A percentile compares a stretch with the other conserved stretches of the same genome.
Conservation (phyloP, 2,888 invertebrate genomes). For the Tubulanus polymorphus region DNA sequence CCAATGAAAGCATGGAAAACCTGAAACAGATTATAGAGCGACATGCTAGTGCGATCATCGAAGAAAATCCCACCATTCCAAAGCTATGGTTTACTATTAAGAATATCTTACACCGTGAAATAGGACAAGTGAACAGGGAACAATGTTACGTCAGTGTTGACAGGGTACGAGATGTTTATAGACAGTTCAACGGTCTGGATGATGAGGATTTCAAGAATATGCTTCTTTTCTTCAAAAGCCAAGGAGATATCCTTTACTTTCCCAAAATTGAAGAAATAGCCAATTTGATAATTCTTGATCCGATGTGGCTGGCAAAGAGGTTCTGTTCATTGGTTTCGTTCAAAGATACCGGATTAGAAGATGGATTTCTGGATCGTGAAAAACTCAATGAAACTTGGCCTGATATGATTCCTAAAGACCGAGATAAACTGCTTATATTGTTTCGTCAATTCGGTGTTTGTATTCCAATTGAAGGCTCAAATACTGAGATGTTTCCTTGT, state of each 20-base stretch:
- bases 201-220: constrained; percentile 17
- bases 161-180: constrained; percentile 14
- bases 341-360: constrained; percentile 18
- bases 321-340: constrained; percentile 20
- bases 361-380: constrained; percentile 18
- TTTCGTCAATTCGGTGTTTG: constrained; percentile 22
- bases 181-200: constrained; percentile 15
- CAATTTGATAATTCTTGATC: constrained; percentile 23
- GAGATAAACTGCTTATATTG: constrained; percentile 15
- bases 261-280: constrained; percentile 16
- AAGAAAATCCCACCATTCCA: constrained; percentile 20
- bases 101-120: constrained; percentile 21
- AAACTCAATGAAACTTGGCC: constrained; percentile 13
- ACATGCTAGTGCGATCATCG: constrained; percentile 11
- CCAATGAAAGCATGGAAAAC: constrained; percentile 20
- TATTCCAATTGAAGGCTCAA: constrained; percentile 15
- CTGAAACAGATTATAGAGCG: constrained; percentile 19
- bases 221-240: constrained; percentile 22
- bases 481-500: constrained; percentile 20
- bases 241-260: constrained; percentile 22
- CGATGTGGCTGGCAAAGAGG: constrained; percentile 22
- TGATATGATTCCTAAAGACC: constrained; percentile 3
- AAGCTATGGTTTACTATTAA: constrained; percentile 19
- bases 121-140: constrained; percentile 7
- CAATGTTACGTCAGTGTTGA: constrained; percentile 11